phyloP scores from a whole-genome alignment of 2,797 vertebrate genomes.

The Tarsius wallacei region DNA sequence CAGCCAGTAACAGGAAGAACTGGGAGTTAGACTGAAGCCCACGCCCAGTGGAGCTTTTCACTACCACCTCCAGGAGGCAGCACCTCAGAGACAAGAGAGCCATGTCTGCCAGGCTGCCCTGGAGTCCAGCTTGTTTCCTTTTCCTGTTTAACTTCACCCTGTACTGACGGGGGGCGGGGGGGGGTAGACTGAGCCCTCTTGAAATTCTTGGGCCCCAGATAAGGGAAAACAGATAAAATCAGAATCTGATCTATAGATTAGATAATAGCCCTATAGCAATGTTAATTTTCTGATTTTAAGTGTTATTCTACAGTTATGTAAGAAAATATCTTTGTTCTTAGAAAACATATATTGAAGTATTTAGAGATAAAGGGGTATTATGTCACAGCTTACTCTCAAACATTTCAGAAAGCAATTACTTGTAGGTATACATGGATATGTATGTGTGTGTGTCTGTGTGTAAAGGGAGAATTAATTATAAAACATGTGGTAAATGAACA shows the following conservation, averaged over 20 bases:
- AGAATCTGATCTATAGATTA: background rate
- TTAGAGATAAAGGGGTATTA: background rate
- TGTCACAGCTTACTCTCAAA: background rate
- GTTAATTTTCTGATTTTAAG: constrained; percentile 13
- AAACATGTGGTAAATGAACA: background rate
- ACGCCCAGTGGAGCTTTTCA: background rate
- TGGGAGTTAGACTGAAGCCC: background rate
- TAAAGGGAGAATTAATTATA: background rate
- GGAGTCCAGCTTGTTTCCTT: background rate
- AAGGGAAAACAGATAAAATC: background rate
- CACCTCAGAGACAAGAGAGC: background rate
- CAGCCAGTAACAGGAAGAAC: background rate
- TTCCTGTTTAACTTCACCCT: background rate
- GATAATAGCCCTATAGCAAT: background rate
- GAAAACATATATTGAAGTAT: constrained; percentile 20
- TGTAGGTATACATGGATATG: background rate
- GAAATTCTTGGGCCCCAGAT: background rate
- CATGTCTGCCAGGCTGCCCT: background rate
- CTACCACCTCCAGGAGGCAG: background rate
- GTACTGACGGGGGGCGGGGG: background rate
- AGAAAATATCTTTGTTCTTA: constrained; percentile 34
- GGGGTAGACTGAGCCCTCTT: background rate
- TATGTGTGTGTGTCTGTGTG: background rate
- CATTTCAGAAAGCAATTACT: constrained; percentile 9
- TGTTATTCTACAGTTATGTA: background rate